A percentile compares a stretch with the other conserved stretches of the same genome.
These are phyloP conservation scores for Drosophila antonietae DNA, from an alignment of 2,888 invertebrate species.

Conservation along the genomic window DNA sequence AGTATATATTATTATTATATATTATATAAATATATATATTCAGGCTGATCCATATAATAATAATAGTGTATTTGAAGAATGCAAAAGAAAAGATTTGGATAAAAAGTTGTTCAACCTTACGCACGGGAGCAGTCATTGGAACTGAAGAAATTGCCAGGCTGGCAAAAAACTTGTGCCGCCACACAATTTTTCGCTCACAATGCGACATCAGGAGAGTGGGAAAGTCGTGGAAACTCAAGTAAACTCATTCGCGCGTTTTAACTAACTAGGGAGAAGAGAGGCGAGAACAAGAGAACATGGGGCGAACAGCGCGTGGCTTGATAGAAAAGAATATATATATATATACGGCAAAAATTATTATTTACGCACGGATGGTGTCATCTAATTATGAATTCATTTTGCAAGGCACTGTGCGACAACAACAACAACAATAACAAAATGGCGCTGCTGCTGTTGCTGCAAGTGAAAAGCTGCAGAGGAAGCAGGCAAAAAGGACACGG, in stretches of 20 bases:
- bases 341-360: conserved; percentile 75
- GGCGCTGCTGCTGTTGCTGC: conserved; percentile 22
- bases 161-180: conserved; percentile 68
- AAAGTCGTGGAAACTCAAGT: conserved; percentile 56
- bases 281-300: background rate
- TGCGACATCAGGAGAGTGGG: conserved; percentile 28
- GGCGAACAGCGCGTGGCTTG: background rate
- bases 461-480: conserved; percentile 4
- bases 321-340: conserved; percentile 24
- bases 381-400: conserved; percentile 85
- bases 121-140: conserved; percentile 47
- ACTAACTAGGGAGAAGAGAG: conserved; percentile 68
- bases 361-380: conserved; percentile 85
- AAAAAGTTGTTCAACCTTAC: conserved; percentile 68
- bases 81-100: conserved; percentile 21
- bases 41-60: background rate
- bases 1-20: too few species aligned
- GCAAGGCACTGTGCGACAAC: conserved; percentile 51
- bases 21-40: too few species aligned
- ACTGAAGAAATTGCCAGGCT: conserved; percentile 49
- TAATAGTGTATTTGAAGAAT: conserved; percentile 26
- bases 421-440: conserved; percentile 35
- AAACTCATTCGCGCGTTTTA: conserved; percentile 79
- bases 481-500: conserved; percentile 6
- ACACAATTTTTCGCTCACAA: conserved; percentile 69